A percentile compares a stretch with the other conserved stretches of the same genome.
Evolutionary conservation across 2,797 vertebrate species (phyloP).

Genomic region (Halcyon smyrnensis): DNA sequence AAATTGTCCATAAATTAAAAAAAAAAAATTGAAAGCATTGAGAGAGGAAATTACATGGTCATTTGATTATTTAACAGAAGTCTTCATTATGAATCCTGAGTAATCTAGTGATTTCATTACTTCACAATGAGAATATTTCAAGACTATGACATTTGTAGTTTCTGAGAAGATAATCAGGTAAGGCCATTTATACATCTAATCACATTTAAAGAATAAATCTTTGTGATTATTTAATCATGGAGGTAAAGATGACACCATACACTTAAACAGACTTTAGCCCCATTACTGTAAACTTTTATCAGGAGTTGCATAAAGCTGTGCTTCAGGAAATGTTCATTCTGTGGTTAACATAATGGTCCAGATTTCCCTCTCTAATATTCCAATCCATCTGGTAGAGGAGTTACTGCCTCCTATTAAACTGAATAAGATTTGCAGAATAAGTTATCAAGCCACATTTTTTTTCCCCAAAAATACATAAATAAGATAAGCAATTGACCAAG

Average conservation of each 20-base stretch:
- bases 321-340: slow-evolving; percentile 24
- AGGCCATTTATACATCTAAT: slow-evolving; percentile 40
- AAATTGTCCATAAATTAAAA: not conserved
- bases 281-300: slow-evolving; percentile 39
- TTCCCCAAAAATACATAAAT: slow-evolving; percentile 2
- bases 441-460: not conserved
- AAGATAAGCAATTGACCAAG: not conserved
- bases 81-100: not conserved
- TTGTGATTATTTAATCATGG: slow-evolving; percentile 23
- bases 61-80: not conserved
- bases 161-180: not conserved
- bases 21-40: rapidly evolving
- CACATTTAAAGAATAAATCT: slow-evolving; percentile 16
- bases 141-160: not conserved
- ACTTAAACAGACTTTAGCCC: slow-evolving; percentile 50
- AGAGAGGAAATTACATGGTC: not conserved
- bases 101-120: not conserved
- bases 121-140: not conserved
- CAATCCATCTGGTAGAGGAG: not conserved
- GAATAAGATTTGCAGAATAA: slow-evolving; percentile 31
- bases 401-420: slow-evolving; percentile 7
- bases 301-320: not conserved
- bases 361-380: slow-evolving; percentile 39
- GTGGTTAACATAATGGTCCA: not conserved
- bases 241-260: slow-evolving; percentile 4